phyloP scores from a whole-genome alignment of 2,113 vertebrate species.

The Chaetodon auriga region DNA sequence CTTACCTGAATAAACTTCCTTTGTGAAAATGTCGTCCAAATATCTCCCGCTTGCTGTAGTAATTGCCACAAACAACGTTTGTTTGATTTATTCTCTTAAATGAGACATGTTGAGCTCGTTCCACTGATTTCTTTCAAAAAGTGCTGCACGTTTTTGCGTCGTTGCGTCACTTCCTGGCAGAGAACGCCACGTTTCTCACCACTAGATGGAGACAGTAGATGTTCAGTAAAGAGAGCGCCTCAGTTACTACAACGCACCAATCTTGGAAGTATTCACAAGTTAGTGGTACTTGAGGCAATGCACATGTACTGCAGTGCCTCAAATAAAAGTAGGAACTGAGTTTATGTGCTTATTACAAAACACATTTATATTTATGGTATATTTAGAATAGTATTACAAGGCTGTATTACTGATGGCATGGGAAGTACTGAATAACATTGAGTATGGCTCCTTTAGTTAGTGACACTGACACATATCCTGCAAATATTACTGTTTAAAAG shows the following conservation, averaged over 20 bases:
- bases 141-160: neutral
- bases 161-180: constrained; percentile 56
- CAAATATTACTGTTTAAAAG: neutral
- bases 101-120: constrained; percentile 22
- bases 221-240: too few species aligned
- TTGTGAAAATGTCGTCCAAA: neutral
- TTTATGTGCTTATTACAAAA: too few species aligned
- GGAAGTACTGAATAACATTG: neutral
- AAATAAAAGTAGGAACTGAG: too few species aligned
- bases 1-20: constrained; percentile 16
- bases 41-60: fast-evolving
- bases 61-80: neutral
- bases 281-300: too few species aligned
- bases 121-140: neutral
- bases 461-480: too few species aligned
- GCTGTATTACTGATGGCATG: neutral
- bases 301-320: too few species aligned
- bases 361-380: too few species aligned
- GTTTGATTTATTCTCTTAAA: constrained; percentile 11
- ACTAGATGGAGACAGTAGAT: constrained; percentile 39
- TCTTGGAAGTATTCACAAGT: too few species aligned
- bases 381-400: neutral
- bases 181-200: neutral
- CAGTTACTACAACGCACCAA: too few species aligned
- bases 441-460: too few species aligned